phyloP scores from a whole-genome alignment of 2,888 invertebrate species.

The Nemotelus nigrinus region DNA sequence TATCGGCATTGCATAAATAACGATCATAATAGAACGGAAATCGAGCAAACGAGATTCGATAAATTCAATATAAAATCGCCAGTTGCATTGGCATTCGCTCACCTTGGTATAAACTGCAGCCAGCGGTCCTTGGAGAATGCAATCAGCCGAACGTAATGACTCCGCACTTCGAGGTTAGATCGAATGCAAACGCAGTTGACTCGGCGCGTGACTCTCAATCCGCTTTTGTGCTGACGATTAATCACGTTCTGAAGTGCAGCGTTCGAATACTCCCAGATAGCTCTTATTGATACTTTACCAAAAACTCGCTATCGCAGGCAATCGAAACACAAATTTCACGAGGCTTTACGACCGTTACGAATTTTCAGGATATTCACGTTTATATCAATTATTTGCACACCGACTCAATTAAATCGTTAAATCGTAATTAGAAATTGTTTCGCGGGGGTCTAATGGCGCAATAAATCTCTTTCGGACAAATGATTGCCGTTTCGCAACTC shows the following conservation, averaged over 20 bases:
- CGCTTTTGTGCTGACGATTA: not conserved
- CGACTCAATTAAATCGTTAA: too few species aligned
- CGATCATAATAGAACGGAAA: conserved; percentile 19
- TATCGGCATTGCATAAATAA: conserved; percentile 13
- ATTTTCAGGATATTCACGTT: too few species aligned
- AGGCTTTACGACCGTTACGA: too few species aligned
- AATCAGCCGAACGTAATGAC: conserved; percentile 14
- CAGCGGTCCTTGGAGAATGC: conserved; percentile 38
- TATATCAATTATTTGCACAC: too few species aligned
- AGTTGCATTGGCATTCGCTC: conserved; percentile 10
- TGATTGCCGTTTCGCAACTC: not conserved
- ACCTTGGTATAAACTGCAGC: conserved; percentile 39
- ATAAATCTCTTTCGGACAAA: conserved; percentile 27
- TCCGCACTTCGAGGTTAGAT: conserved; percentile 14
- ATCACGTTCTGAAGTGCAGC: too few species aligned
- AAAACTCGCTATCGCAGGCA: too few species aligned
- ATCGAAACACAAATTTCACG: too few species aligned
- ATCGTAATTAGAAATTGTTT: not conserved
- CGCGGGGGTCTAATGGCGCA: conserved; percentile 28
- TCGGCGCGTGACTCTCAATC: not conserved
- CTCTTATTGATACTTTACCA: too few species aligned
- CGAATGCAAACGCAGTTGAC: not conserved
- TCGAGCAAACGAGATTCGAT: conserved; percentile 20
- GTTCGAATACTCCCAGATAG: too few species aligned
- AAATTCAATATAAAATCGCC: not conserved